Base-by-base conservation (phyloP, 1,140 invertebrate species). In the Drosophila nigromelanica region DNA sequence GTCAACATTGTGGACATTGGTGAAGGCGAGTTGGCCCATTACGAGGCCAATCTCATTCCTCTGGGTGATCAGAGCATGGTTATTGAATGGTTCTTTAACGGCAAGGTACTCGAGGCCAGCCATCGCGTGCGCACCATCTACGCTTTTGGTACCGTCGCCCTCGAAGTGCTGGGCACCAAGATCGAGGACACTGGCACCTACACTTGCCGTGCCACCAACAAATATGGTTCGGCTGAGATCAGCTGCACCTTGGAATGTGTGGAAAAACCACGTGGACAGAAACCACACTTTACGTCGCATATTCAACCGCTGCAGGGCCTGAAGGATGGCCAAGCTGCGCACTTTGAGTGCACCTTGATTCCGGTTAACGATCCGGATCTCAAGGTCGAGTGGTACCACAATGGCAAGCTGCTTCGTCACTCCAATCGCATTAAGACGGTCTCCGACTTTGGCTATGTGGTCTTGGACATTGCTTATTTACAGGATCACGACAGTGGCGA, bases 31-130 rank as follows among this genome's bases (percentile, higher is more conserved):
- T 96, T 98, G 77, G 97, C 97, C 80, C 97, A 98, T 89, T 98
- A 98, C 91, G 98, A 99, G 93, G 98, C 97, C 12, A 97, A 97
- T 40, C 93, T 99, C 0, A 96, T 97, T 45, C 98, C 98, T 10
- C 96, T 97, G 54, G 98, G 98, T 21, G 98, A 99, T 92, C 97
- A 99, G 90, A 97, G 96, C 27, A 99, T 99, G 98, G 95, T 96
- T 27, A 97, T 99, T 27, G 98, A 99, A 93, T 99, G 98, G 98
- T 98, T 98, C 93, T 98, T 97, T 83, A 98, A 99, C 92, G 97
- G 96, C 37, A 96, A 98, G 91, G 89, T 95, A 0, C 93, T 99
- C 50, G 96, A 97, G 92, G 97, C 97, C 21, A 97, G 97, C 92
- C 96, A 97, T 91, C 95, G 98, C 37, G 96, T 96, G 40, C 94